A percentile compares a stretch with the other conserved stretches of the same genome.
Evolutionary conservation across 2,888 invertebrate genomes (phyloP).

Genomic region (Tetrapedia diversipes): DNA sequence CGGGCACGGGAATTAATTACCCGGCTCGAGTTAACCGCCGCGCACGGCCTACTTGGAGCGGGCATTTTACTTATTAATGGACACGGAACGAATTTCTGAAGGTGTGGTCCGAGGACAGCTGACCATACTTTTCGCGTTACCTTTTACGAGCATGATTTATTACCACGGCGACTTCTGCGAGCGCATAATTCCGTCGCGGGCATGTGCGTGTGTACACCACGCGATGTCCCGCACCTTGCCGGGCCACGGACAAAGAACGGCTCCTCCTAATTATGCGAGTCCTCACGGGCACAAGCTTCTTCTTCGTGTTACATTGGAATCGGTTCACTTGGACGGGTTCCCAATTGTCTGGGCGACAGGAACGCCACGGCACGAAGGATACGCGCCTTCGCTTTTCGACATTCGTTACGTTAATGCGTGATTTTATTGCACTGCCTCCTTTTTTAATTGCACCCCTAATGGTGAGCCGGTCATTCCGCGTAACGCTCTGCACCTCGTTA

Average conservation of each 20-base stretch:
- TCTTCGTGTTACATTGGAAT: slow-evolving; percentile 61
- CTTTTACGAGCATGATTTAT: slow-evolving; percentile 78
- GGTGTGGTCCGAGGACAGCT: slow-evolving; percentile 63
- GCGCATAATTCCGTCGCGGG: slow-evolving; percentile 58
- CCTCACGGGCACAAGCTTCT: slow-evolving; percentile 54
- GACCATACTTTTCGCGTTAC: slow-evolving; percentile 71
- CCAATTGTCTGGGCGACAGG: slow-evolving; percentile 80
- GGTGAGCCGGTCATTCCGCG: slow-evolving; percentile 68
- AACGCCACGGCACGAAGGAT: slow-evolving; percentile 70
- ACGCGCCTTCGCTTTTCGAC: slow-evolving; percentile 56
- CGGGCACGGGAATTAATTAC: slow-evolving; percentile 44
- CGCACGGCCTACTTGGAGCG: slow-evolving; percentile 23
- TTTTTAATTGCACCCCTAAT: slow-evolving; percentile 80
- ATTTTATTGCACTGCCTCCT: slow-evolving; percentile 80
- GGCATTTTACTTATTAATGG: slow-evolving; percentile 62
- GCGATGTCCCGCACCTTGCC: slow-evolving; percentile 54
- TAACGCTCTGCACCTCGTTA: slow-evolving; percentile 26
- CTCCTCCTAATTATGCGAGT: slow-evolving; percentile 66
- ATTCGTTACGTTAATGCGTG: slow-evolving; percentile 79
- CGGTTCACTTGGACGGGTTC: slow-evolving; percentile 79
- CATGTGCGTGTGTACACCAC: neutral
- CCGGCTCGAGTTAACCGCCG: slow-evolving; percentile 15
- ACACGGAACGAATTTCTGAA: slow-evolving; percentile 56
- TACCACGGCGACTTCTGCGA: slow-evolving; percentile 50
- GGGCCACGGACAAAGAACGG: slow-evolving; percentile 52